phyloP scores from a whole-genome alignment of 2,113 vertebrate genomes.

The Hyperopisus bebe region DNA sequence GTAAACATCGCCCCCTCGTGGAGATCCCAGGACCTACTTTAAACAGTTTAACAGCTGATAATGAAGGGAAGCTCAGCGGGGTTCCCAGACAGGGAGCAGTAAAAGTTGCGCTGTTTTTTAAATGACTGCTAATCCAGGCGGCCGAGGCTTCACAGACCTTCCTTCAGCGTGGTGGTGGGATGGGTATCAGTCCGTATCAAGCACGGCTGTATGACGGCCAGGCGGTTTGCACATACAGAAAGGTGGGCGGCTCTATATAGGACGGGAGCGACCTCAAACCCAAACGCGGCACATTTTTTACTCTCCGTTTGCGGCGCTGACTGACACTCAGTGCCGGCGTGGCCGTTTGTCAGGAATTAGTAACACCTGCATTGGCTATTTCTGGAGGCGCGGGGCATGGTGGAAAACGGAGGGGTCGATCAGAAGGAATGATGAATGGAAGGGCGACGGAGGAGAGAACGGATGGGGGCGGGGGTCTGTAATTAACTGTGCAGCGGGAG shows the following conservation, averaged over 20 bases:
- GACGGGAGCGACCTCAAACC: background rate
- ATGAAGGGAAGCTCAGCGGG: background rate
- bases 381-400: background rate
- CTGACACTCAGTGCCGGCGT: background rate
- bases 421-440: conserved; percentile 4
- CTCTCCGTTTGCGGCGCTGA: background rate
- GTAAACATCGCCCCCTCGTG: background rate
- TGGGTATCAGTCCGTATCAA: background rate
- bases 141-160: background rate
- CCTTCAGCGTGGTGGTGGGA: background rate
- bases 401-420: background rate
- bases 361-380: background rate
- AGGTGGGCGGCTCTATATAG: background rate
- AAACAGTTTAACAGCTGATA: background rate
- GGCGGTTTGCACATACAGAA: background rate
- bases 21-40: background rate
- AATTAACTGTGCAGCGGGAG: background rate
- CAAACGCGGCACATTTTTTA: background rate
- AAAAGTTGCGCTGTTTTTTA: background rate
- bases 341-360: background rate
- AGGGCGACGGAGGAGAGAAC: background rate
- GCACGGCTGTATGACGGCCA: background rate
- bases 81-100: background rate
- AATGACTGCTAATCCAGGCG: background rate
- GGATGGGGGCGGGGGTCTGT: background rate